These are phyloP conservation scores for Aleiodes alternator DNA, from an alignment of 2,888 invertebrate genomes.

Conservation along the genomic window DNA sequence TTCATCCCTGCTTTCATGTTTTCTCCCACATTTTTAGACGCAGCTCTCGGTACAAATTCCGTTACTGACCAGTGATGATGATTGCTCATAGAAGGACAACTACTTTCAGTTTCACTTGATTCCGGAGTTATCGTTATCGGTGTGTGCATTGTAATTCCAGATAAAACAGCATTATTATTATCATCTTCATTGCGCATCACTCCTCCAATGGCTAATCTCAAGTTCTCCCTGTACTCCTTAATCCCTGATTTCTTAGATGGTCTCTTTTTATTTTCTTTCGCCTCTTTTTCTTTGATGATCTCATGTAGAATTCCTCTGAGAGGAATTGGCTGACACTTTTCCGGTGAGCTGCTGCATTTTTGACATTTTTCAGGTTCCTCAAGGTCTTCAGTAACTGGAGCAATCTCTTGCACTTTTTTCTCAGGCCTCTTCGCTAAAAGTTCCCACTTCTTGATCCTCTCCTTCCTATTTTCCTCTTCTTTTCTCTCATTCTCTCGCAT, in stretches of 20 bases:
- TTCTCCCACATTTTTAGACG: neutral
- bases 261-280: neutral
- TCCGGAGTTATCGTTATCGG: constrained; percentile 41
- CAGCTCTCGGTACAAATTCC: constrained; percentile 42
- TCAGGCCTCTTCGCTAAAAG: neutral
- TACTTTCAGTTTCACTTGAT: constrained; percentile 29
- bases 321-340: constrained; percentile 32
- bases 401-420: constrained; percentile 33
- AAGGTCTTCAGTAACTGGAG: neutral
- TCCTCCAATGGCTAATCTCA: constrained; percentile 37
- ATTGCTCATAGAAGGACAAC: neutral
- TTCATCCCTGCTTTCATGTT: neutral
- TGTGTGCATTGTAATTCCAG: constrained; percentile 33
- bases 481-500: constrained; percentile 46
- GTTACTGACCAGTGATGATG: constrained; percentile 45
- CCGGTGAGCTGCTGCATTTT: constrained; percentile 7
- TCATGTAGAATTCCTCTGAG: constrained; percentile 23
- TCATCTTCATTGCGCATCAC: neutral
- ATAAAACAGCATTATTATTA: constrained; percentile 3
- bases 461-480: constrained; percentile 30
- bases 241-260: neutral
- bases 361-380: constrained; percentile 32
- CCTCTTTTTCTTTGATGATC: constrained; percentile 14
- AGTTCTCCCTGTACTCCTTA: constrained; percentile 32
- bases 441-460: constrained; percentile 24